These are phyloP conservation scores for Aurelia aurita DNA, from an alignment of 30 jellyfish, hydroid and myxozoan genomes.

Conservation along the genomic window DNA sequence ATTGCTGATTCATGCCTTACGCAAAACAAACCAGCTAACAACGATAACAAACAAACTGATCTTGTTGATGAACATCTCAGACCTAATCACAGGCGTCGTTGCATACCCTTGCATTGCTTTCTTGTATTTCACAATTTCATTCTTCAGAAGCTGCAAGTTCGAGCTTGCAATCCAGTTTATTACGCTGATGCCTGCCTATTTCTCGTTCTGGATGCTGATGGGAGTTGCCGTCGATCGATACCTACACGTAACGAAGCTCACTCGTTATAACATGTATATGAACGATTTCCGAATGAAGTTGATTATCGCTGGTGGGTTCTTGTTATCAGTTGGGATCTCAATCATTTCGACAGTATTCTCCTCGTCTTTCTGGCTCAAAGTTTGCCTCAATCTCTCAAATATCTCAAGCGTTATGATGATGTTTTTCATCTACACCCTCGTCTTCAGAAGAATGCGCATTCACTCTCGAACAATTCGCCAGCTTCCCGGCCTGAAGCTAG, in stretches of 20 bases:
- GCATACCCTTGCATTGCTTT: slow-evolving; percentile 38
- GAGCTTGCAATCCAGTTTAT: slow-evolving; percentile 41
- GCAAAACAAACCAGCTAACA: slow-evolving; percentile 33
- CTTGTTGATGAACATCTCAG: slow-evolving; percentile 50
- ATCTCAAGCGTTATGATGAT: slow-evolving; percentile 9
- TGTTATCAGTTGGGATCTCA: slow-evolving; percentile 15
- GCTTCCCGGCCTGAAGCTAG: not conserved
- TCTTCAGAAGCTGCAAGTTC: slow-evolving; percentile 22
- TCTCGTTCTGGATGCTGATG: slow-evolving; percentile 48
- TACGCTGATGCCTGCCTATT: slow-evolving; percentile 37
- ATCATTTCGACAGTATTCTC: slow-evolving; percentile 35
- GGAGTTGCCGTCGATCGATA: slow-evolving; percentile 67
- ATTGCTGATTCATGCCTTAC: slow-evolving; percentile 8
- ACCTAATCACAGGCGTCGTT: slow-evolving; percentile 26
- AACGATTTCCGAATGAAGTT: slow-evolving; percentile 26
- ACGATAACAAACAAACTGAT: slow-evolving; percentile 42
- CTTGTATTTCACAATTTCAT: not conserved
- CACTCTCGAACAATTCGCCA: slow-evolving; percentile 21
- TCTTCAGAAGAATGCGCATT: slow-evolving; percentile 9
- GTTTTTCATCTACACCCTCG: slow-evolving; percentile 26
- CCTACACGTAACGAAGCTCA: slow-evolving; percentile 51
- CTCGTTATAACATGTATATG: slow-evolving; percentile 25
- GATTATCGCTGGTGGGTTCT: not conserved
- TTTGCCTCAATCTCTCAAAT: slow-evolving; percentile 20
- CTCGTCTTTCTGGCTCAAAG: slow-evolving; percentile 28